These are phyloP conservation scores for Trinorchestia longiramus DNA, from an alignment of 1,140 invertebrate species.

Conservation along the genomic window DNA sequence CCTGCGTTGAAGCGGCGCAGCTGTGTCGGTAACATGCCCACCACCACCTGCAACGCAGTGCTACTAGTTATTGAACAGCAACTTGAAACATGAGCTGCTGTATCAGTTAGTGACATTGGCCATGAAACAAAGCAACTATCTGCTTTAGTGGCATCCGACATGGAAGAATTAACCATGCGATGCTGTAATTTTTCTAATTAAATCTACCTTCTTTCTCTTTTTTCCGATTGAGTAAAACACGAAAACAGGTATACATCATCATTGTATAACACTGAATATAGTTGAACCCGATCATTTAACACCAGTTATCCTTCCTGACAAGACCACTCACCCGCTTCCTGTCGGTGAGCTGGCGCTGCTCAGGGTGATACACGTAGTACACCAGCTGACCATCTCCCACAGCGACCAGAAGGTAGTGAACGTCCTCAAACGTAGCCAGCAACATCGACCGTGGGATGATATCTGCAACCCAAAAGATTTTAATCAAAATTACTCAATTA, in stretches of 20 bases:
- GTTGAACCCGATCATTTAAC: neutral
- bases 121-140: too few relatives aligned
- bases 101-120: too few relatives aligned
- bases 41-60: constrained; percentile 76
- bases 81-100: too few relatives aligned
- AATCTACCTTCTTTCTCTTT: too few relatives aligned
- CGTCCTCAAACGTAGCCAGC: constrained; percentile 93
- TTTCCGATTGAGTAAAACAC: too few relatives aligned
- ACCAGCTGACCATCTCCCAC: constrained; percentile 98
- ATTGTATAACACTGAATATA: too few relatives aligned
- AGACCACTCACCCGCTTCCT: constrained; percentile 80
- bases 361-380: constrained; percentile 88
- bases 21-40: constrained; percentile 97
- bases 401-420: constrained; percentile 91
- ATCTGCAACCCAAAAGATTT: constrained; percentile 44
- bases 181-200: too few relatives aligned
- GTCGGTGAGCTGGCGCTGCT: constrained; percentile 80
- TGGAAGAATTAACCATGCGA: too few relatives aligned
- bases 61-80: neutral
- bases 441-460: constrained; percentile 81
- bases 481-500: neutral
- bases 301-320: neutral
- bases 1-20: constrained; percentile 91
- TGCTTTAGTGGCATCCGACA: too few relatives aligned
- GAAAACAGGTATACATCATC: too few relatives aligned